Evolutionary conservation across 2,113 vertebrate genomes (phyloP).

Genomic region (Sceloporus tristichus): DNA sequence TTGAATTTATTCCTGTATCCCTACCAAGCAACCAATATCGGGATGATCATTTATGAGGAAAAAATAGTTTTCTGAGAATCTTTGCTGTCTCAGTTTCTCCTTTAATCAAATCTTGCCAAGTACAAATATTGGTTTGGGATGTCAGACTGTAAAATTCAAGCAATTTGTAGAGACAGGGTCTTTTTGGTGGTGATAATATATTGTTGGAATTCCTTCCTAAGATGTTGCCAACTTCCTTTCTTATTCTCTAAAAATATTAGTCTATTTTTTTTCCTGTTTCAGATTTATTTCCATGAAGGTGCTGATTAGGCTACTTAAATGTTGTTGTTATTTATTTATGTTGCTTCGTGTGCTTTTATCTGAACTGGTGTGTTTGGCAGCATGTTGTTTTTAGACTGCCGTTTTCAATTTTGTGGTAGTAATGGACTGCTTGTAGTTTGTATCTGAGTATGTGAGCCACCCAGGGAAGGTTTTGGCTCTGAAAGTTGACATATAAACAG

Average conservation of each 20-base stretch:
- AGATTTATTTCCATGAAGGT: neutral
- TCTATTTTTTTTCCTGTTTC: neutral
- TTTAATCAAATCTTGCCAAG: neutral
- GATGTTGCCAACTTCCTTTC: neutral
- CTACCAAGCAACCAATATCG: neutral
- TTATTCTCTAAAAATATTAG: neutral
- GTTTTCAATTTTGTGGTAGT: neutral
- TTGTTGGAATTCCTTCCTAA: neutral
- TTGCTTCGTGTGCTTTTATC: neutral
- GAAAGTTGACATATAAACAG: neutral
- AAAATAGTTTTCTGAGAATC: neutral
- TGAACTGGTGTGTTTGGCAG: neutral
- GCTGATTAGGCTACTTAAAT: neutral
- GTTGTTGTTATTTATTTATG: neutral
- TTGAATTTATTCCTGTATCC: too few relatives aligned
- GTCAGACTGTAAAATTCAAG: neutral
- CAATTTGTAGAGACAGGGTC: neutral
- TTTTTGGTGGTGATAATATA: neutral
- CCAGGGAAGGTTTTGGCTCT: neutral
- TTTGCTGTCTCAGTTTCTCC: neutral
- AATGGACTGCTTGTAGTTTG: neutral
- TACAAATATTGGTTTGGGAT: neutral
- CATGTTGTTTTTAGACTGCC: neutral
- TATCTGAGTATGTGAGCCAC: neutral
- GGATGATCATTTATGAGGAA: neutral